phyloP scores from a whole-genome alignment of 2,113 vertebrate species.

The Epinephelus cyanopodus region DNA sequence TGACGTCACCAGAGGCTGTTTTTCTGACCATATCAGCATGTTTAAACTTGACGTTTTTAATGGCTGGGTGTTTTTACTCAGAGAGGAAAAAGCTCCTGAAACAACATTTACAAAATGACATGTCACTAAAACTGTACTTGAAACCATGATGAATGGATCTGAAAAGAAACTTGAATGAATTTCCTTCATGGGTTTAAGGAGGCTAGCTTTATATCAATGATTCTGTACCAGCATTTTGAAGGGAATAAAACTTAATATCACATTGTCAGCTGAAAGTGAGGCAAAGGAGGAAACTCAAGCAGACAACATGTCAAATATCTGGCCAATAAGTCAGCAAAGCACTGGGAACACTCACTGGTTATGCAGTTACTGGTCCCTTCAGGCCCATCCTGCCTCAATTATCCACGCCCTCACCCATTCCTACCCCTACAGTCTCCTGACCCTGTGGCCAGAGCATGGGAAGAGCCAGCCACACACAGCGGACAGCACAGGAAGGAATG shows the following conservation, averaged over 20 bases:
- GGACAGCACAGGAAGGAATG: conserved; percentile 63
- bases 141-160: conserved; percentile 17
- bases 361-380: conserved; percentile 49
- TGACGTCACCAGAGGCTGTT: not conserved
- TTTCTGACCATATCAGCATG: not conserved
- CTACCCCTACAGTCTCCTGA: conserved; percentile 45
- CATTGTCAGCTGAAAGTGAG: not conserved
- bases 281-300: conserved; percentile 15
- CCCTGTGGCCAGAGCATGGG: conserved; percentile 61
- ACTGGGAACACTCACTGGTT: conserved; percentile 29
- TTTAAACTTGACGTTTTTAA: conserved; percentile 27
- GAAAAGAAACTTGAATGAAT: not conserved
- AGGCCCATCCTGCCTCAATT: conserved; percentile 63
- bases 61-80: not conserved
- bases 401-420: conserved; percentile 30
- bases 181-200: not conserved
- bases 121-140: conserved; percentile 14
- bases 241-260: not conserved
- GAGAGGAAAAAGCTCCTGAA: not conserved
- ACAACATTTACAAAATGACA: not conserved
- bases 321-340: not conserved
- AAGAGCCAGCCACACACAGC: conserved; percentile 63
- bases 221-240: not conserved
- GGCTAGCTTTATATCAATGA: conserved; percentile 3
- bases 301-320: not conserved